phyloP scores from a whole-genome alignment of 1,140 invertebrate genomes.

The Asobara japonica region DNA sequence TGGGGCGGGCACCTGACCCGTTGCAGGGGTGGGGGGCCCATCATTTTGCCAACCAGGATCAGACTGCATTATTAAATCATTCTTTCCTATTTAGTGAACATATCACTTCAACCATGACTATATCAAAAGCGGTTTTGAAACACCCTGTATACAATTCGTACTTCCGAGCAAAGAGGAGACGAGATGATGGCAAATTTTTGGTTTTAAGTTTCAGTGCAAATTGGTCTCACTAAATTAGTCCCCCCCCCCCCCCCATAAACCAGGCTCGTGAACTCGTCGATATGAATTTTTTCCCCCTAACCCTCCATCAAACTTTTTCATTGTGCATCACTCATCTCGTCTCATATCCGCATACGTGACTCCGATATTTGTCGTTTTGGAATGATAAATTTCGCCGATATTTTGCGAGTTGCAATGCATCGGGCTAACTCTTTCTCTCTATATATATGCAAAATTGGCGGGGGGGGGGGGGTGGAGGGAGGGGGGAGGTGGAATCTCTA shows the following conservation, averaged over 20 bases:
- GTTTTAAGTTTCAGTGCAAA: slow-evolving; percentile 54
- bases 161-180: too few species aligned
- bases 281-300: slow-evolving; percentile 1
- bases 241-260: slow-evolving; percentile 53
- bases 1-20: neutral
- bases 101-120: too few species aligned
- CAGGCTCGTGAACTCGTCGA: slow-evolving; percentile 21
- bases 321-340: neutral
- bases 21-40: too few species aligned
- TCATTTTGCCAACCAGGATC: too few species aligned
- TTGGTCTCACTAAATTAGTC: slow-evolving; percentile 55
- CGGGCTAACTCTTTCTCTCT: too few species aligned
- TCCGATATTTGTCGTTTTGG: neutral
- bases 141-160: too few species aligned
- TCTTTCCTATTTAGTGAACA: too few species aligned
- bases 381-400: neutral
- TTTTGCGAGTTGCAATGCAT: neutral
- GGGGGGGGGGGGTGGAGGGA: neutral
- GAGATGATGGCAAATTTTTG: slow-evolving; percentile 46
- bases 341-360: slow-evolving; percentile 1
- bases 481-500: neutral
- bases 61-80: too few species aligned
- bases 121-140: too few species aligned
- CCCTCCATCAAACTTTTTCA: neutral
- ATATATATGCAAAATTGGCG: neutral